A percentile compares a stretch with the other conserved stretches of the same genome.
These are phyloP conservation scores for Calameuta pallipes DNA, from an alignment of 2,888 invertebrate species.

Conservation along the genomic window DNA sequence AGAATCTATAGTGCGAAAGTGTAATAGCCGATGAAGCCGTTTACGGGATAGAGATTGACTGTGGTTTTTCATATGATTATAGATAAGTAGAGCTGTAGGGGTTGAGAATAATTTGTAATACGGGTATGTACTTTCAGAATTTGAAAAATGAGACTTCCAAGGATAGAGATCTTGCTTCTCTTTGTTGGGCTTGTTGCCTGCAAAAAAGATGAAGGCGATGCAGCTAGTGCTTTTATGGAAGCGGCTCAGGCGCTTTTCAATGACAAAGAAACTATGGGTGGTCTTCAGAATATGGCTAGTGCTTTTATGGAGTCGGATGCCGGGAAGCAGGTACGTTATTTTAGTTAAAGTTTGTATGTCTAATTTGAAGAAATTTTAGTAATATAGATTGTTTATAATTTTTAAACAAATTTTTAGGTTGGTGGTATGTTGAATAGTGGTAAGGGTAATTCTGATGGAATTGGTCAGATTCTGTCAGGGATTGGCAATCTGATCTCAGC, in stretches of 20 bases:
- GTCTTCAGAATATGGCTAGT: constrained; percentile 75
- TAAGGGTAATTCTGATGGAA: constrained; percentile 41
- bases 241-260: constrained; percentile 77
- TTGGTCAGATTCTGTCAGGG: constrained; percentile 59
- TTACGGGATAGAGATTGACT: not conserved
- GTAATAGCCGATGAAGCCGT: not conserved
- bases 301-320: constrained; percentile 77
- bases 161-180: constrained; percentile 42
- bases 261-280: constrained; percentile 70
- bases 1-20: not conserved
- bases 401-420: constrained; percentile 25
- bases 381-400: constrained; percentile 9
- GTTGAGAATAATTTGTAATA: not conserved
- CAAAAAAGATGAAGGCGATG: constrained; percentile 66
- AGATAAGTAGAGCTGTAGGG: not conserved
- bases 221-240: constrained; percentile 75
- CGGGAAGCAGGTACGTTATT: constrained; percentile 69
- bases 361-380: constrained; percentile 8
- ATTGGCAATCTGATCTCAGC: constrained; percentile 51
- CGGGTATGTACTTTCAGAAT: constrained; percentile 6
- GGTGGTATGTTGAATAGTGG: constrained; percentile 42
- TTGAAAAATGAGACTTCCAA: constrained; percentile 48
- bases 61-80: not conserved
- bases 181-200: constrained; percentile 41
- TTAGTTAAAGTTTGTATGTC: not conserved